Conservation (phyloP, 2,888 invertebrate genomes). For the Gandaritis pyraliata region DNA sequence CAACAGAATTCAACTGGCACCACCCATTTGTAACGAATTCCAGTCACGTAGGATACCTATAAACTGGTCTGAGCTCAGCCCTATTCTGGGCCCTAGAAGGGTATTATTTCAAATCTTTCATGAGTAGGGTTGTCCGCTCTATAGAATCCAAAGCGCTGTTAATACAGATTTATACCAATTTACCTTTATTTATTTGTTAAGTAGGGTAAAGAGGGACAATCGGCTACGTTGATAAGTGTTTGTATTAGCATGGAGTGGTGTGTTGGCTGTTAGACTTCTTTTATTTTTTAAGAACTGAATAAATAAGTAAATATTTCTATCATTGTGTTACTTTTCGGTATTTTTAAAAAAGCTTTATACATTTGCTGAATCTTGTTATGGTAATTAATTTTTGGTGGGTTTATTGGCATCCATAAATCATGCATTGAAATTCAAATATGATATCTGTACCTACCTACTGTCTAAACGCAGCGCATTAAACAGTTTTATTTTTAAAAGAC, state of each 20-base stretch:
- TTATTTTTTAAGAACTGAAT: not conserved
- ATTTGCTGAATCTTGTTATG: too few relatives aligned
- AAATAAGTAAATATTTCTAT: too few relatives aligned
- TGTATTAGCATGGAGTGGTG: constrained; percentile 9
- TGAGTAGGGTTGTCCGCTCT: constrained; percentile 51
- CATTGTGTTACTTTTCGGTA: too few relatives aligned
- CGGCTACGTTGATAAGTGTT: constrained; percentile 27
- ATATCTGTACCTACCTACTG: too few relatives aligned
- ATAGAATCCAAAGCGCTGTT: constrained; percentile 35
- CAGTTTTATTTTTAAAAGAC: too few relatives aligned
- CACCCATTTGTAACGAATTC: constrained; percentile 10
- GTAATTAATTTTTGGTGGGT: too few relatives aligned
- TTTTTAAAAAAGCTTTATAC: too few relatives aligned
- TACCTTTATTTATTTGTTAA: constrained; percentile 40
- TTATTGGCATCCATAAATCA: too few relatives aligned
- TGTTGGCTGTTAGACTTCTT: not conserved
- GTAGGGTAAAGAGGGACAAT: constrained; percentile 39
- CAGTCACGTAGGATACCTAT: constrained; percentile 49
- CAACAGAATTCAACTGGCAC: not conserved
- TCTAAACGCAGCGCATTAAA: too few relatives aligned
- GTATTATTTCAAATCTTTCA: constrained; percentile 53
- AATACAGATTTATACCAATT: constrained; percentile 40
- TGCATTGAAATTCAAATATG: too few relatives aligned
- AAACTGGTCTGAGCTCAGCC: constrained; percentile 41
- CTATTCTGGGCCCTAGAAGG: constrained; percentile 46